Percentiles rank a stretch among this genome's conserved stretches.
Conservation (phyloP, 2,797 vertebrate species). For the Cryptoblepharus egeriae region DNA sequence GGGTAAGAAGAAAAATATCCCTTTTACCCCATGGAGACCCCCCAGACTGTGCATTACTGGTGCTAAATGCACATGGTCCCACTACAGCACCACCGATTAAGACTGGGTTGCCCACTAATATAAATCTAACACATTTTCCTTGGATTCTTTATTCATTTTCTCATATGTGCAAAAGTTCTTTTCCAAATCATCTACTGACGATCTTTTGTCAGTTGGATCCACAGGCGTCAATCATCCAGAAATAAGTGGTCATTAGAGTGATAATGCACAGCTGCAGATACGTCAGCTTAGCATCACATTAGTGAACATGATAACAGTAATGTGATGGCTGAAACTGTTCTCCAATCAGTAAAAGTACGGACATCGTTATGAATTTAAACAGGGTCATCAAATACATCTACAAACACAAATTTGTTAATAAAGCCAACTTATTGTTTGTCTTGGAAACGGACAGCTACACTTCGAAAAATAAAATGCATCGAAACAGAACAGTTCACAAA, state of each 20-base stretch:
- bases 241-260: neutral
- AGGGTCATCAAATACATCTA: neutral
- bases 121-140: too few species aligned
- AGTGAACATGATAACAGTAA: neutral
- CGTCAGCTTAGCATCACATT: neutral
- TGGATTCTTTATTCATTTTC: too few species aligned
- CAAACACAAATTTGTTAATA: neutral
- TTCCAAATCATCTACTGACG: neutral
- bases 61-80: too few species aligned
- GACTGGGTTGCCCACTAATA: too few species aligned
- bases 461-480: conserved; percentile 23
- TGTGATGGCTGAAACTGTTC: too few species aligned
- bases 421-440: conserved; percentile 23
- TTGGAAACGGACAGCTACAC: neutral
- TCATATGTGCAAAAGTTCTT: neutral
- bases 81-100: too few species aligned
- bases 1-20: too few species aligned
- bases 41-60: too few species aligned
- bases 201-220: neutral
- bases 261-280: neutral
- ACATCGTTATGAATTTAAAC: neutral
- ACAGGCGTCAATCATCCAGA: neutral
- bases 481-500: neutral
- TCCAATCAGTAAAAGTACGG: neutral
- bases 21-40: too few species aligned